A percentile compares a stretch with the other conserved stretches of the same genome.
Evolutionary conservation across 2,888 invertebrate species (phyloP).

Genomic region (Ochropacha duplaris): DNA sequence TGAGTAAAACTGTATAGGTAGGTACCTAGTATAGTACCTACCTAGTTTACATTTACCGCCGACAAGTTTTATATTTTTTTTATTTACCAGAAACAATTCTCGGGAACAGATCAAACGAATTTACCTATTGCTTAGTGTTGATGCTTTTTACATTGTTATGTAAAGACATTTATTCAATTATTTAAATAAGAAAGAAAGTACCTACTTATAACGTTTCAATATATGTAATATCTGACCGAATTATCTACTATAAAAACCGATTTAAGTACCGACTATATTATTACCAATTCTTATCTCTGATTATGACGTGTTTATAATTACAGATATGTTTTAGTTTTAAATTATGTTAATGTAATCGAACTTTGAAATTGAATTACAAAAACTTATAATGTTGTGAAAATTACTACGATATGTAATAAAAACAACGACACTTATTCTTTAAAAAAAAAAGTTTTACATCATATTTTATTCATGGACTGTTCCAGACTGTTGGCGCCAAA

Average conservation of each 20-base stretch:
- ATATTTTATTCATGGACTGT: background rate
- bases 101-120: conserved; percentile 57
- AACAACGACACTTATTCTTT: background rate
- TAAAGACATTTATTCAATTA: too few relatives aligned
- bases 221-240: background rate
- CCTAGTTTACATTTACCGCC: background rate
- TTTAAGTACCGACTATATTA: background rate
- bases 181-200: background rate
- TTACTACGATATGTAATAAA: background rate
- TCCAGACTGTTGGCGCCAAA: background rate
- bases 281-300: background rate
- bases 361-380: too few relatives aligned
- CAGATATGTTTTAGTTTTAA: too few relatives aligned
- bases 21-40: too few relatives aligned
- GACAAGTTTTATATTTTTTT: background rate
- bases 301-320: conserved; percentile 1
- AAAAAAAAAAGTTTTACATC: too few relatives aligned
- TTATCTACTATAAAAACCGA: background rate
- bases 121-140: conserved; percentile 39
- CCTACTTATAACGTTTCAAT: too few relatives aligned
- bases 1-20: too few relatives aligned
- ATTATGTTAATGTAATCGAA: too few relatives aligned
- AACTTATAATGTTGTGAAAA: conserved; percentile 16
- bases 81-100: conserved; percentile 20
- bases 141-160: background rate